Percentiles rank a stretch among this genome's conserved stretches.
phyloP scores from a whole-genome alignment of 1,140 invertebrate genomes.

The Lordiphosa collinella region DNA sequence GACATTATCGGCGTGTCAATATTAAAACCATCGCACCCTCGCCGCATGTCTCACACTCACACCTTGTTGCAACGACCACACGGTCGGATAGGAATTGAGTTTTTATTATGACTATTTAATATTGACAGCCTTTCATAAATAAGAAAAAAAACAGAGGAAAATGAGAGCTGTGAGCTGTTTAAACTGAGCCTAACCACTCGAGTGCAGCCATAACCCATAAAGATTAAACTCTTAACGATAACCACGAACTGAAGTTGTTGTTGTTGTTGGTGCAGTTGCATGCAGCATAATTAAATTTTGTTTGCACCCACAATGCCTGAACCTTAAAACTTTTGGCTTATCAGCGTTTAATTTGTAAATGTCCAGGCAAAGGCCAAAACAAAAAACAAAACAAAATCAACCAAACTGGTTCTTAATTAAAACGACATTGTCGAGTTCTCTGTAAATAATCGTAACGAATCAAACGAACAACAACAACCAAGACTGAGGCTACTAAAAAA shows the following conservation, averaged over 20 bases:
- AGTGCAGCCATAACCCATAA: constrained; percentile 68
- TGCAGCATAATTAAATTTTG: constrained; percentile 61
- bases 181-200: constrained; percentile 65
- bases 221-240: constrained; percentile 67
- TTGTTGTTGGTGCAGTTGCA: constrained; percentile 32
- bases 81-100: constrained; percentile 25
- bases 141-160: constrained; percentile 17
- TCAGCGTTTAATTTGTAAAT: constrained; percentile 67
- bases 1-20: constrained; percentile 68
- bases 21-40: constrained; percentile 44
- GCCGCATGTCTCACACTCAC: constrained; percentile 32
- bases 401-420: constrained; percentile 69
- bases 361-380: constrained; percentile 29
- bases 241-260: constrained; percentile 17
- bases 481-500: constrained; percentile 16
- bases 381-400: constrained; percentile 13
- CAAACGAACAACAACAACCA: constrained; percentile 42
- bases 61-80: constrained; percentile 19
- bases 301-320: constrained; percentile 16
- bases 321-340: constrained; percentile 33
- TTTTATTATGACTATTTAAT: constrained; percentile 68
- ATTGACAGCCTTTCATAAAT: constrained; percentile 63
- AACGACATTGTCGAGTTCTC: constrained; percentile 63
- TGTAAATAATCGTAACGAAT: constrained; percentile 72
- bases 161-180: constrained; percentile 31